Evolutionary conservation across 2,113 vertebrate species (phyloP), one percentile per base, ranked within the genome.

Genomic region (Actenoides lindsayi): DNA sequence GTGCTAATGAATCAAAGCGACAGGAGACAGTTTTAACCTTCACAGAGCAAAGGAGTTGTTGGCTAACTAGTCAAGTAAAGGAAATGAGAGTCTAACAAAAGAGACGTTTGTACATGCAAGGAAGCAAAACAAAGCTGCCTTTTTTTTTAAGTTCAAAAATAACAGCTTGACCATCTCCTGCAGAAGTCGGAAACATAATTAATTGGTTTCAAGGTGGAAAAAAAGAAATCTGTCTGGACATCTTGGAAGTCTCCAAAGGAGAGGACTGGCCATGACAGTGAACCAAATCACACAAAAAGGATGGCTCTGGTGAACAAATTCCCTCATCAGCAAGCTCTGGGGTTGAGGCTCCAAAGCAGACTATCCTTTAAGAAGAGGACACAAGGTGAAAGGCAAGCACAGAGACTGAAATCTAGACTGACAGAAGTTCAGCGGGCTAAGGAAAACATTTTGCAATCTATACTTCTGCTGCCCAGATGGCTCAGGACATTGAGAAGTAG

Each of bases 1-100:
- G 89, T 51, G 80, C 80, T 92, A 94, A 96, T 95, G 95, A 96
- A 97, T 95, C 91, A 96, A 82, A 74, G 80, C 5, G n/a, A 93
- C 95, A 95, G 89, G n/a, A 86, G 16, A 82, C 75, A 37, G 76
- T 48, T 97, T 86, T 89, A 93, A 95, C 91, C 91, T 92, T 88
- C 83, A 77, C 68, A 65, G 63, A 92, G 83, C 65, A 76, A 75
- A 67, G 59, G 71, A 92, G 68, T 20, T 83, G 79, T 59, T 50
- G 31, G 4, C 83, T 76, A 92, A 70, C 71, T 41, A 63, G 69
- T 68, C 60, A 81, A 75, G 67, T 27, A 57, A 64, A 93, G 50
- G 79, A 94, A 90, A 60, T 28, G 60, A 83, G 21, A 88, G 53
- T 48, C 84, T 39, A 69, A 88, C 56, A 57, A 70, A 42, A 80